Evolutionary conservation across 2,113 vertebrate species (phyloP), one percentile per base, ranked within the genome.

Genomic region (Myotis lucifugus): DNA sequence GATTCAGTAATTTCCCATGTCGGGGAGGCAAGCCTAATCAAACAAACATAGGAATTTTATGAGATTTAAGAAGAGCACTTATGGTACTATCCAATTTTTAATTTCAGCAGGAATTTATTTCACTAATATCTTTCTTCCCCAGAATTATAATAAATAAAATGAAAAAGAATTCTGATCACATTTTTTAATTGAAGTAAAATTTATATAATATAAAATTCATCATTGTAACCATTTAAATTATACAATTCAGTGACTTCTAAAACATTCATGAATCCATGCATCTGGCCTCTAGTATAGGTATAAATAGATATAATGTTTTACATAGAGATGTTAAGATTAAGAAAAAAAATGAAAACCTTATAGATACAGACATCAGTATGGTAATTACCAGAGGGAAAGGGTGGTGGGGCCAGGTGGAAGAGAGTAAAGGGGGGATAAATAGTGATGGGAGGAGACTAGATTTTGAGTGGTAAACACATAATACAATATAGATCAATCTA

Each of bases 91-190:
- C 18, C 29, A 82, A 0, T n/a, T 79, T 93, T 93, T 79, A 29
- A 74, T 96, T 91, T 91, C 23, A 86, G 40, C 54, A 95, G 14
- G 40, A 93, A 85, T 76, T 87, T 23, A 17, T 79, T 95, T 92
- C 76, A 67, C 29, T 96, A 52, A 54, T 88, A 40, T 54, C 17
- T 56, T 69, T 92, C 46, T 64, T 59, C 29, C 50, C 42, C 79
- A 91, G 34, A 61, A 85, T 83, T 85, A n/a, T 76, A 96, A 77
- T n/a, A 91, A 67, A 67, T 87, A 74, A 93, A 94, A 72, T 91
- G n/a, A 69, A 81, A 83, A 94, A n/a, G 27, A 83, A 40, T 72
- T 69, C 29, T 86, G 37, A 8, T 13, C 6, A 52, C 52, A 46
- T 90, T 90, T 93, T 89, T 70, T 70, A 32, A 66, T 90, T 78